A percentile compares a stretch with the other conserved stretches of the same genome.
These are phyloP conservation scores for Melanotaenia pygmaea DNA, from an alignment of 2,797 vertebrate genomes.

Conservation along the genomic window DNA sequence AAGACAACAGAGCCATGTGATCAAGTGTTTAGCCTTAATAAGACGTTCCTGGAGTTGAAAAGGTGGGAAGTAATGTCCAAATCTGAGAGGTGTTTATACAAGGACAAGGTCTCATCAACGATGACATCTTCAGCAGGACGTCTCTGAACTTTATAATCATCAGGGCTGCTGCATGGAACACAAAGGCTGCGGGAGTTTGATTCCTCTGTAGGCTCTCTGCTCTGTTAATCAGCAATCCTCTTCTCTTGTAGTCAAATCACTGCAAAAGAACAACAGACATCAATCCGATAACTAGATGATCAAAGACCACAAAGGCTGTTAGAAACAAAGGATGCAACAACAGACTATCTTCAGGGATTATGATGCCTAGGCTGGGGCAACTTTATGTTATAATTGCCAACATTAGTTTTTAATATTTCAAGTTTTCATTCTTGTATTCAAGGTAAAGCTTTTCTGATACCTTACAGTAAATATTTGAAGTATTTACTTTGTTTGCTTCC, in stretches of 20 bases:
- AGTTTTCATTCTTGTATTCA: neutral
- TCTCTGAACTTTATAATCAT: constrained; percentile 15
- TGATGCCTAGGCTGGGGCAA: constrained; percentile 3
- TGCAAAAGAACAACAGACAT: constrained; percentile 63
- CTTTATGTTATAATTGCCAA: neutral
- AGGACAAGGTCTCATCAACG: constrained; percentile 18
- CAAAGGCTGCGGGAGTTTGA: constrained; percentile 30
- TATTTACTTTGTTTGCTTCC: neutral
- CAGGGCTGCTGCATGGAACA: constrained; percentile 20
- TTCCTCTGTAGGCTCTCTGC: constrained; percentile 54
- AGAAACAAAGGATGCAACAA: constrained; percentile 34
- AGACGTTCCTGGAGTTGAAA: constrained; percentile 2
- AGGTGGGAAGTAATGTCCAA: constrained; percentile 9
- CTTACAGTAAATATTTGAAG: neutral
- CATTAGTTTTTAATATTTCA: constrained; percentile 1
- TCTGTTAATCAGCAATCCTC: constrained; percentile 43
- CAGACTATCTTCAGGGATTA: constrained; percentile 9
- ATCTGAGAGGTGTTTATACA: neutral
- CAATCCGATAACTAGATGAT: constrained; percentile 50
- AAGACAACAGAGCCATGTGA: neutral
- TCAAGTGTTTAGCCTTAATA: neutral
- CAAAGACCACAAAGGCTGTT: constrained; percentile 41
- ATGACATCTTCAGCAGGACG: constrained; percentile 14
- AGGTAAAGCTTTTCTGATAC: constrained; percentile 3
- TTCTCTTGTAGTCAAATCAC: constrained; percentile 53